Evolutionary conservation across 2,113 vertebrate genomes (phyloP).

Genomic region (Melanotaenia duboulayi): DNA sequence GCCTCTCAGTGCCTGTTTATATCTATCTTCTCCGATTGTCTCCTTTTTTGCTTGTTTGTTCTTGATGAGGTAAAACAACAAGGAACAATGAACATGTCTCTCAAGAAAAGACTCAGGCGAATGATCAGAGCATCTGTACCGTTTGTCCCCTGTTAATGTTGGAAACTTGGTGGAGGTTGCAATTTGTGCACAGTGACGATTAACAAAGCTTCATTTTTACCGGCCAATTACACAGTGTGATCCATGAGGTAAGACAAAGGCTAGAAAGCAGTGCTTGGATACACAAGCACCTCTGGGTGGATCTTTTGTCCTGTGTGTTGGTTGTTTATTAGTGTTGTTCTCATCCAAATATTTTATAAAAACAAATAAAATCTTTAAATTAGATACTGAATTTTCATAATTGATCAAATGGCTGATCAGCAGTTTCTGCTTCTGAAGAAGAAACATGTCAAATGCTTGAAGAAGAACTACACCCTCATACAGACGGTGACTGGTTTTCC

Average conservation of each 20-base stretch:
- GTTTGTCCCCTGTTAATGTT: not conserved
- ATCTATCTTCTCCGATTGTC: not conserved
- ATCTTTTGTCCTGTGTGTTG: not conserved
- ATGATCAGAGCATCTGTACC: slow-evolving; percentile 1
- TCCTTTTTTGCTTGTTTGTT: not conserved
- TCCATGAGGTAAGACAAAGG: slow-evolving; percentile 22
- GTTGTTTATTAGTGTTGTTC: not conserved
- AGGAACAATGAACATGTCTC: not conserved
- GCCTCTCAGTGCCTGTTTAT: slow-evolving; percentile 24
- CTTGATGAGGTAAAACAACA: slow-evolving; percentile 7
- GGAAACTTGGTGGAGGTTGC: not conserved
- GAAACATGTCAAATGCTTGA: not conserved
- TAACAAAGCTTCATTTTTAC: slow-evolving; percentile 11
- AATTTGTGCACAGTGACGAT: slow-evolving; percentile 11
- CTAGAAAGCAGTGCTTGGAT: not conserved
- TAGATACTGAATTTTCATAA: not conserved
- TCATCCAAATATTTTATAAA: no score
- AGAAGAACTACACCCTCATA: no score
- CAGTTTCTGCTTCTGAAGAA: not conserved
- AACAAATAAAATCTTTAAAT: not conserved
- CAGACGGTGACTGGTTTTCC: no score
- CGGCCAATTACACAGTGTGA: slow-evolving; percentile 18
- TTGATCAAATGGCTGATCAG: not conserved
- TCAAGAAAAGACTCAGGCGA: not conserved
- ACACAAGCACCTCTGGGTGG: slow-evolving; percentile 4